These are phyloP conservation scores for Lutjanus campechanus DNA, from an alignment of 2,797 vertebrate species.

Conservation along the genomic window DNA sequence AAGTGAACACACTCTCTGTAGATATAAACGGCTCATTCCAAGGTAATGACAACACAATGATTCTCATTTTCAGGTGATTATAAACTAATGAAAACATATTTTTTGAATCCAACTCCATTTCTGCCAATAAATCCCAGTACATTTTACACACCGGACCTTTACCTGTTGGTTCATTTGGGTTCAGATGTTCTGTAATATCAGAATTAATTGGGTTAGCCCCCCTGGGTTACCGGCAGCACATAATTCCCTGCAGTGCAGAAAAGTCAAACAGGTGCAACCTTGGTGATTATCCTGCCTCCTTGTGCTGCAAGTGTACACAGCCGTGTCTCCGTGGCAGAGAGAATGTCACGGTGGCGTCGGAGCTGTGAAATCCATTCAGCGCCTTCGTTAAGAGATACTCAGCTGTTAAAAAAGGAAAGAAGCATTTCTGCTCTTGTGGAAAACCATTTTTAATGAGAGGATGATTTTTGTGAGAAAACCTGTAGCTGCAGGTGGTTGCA, in stretches of 20 bases:
- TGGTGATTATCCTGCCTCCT: conserved; percentile 23
- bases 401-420: conserved; percentile 14
- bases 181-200: no score
- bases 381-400: not conserved
- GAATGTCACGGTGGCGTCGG: not conserved
- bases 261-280: conserved; percentile 8
- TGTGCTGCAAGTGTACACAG: not conserved
- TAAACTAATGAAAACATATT: no score
- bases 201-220: no score
- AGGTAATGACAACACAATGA: no score
- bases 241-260: not conserved
- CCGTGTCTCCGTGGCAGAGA: not conserved
- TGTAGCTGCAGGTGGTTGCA: not conserved
- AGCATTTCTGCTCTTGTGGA: not conserved
- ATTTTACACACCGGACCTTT: no score
- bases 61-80: no score
- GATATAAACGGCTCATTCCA: no score
- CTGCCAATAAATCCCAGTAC: no score
- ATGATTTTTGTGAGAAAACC: not conserved
- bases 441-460: conserved; percentile 4
- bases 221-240: not conserved
- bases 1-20: no score
- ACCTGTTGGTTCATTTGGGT: no score
- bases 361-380: not conserved
- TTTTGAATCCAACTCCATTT: no score